phyloP scores from a whole-genome alignment of 1,140 invertebrate species.

The Drosophila lacertosa region DNA sequence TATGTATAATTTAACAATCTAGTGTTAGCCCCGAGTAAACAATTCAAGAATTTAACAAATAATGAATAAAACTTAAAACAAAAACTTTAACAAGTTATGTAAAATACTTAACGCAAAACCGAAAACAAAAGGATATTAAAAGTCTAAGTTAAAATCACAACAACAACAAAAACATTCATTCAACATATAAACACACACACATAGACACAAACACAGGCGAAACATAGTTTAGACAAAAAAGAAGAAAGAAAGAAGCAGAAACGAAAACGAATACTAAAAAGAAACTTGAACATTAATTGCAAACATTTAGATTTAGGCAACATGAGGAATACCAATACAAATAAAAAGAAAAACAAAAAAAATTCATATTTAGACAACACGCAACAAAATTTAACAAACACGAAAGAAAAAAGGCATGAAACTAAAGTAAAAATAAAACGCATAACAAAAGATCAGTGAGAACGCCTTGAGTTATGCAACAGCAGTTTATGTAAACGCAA shows the following conservation, averaged over 20 bases:
- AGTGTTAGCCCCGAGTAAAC: slow-evolving; percentile 44
- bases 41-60: slow-evolving; percentile 52
- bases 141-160: slow-evolving; percentile 35
- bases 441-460: background rate
- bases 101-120: slow-evolving; percentile 36
- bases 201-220: slow-evolving; percentile 27
- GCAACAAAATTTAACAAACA: slow-evolving; percentile 18
- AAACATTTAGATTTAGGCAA: slow-evolving; percentile 55
- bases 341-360: background rate
- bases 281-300: slow-evolving; percentile 27
- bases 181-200: slow-evolving; percentile 17
- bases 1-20: slow-evolving; percentile 44
- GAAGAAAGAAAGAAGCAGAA: background rate
- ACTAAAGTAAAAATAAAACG: slow-evolving; percentile 5
- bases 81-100: slow-evolving; percentile 48
- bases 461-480: slow-evolving; percentile 25
- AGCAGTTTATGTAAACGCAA: slow-evolving; percentile 5
- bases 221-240: slow-evolving; percentile 28
- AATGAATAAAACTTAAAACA: slow-evolving; percentile 10
- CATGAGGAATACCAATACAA: slow-evolving; percentile 12
- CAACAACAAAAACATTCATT: background rate
- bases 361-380: slow-evolving; percentile 24
- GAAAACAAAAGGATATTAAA: slow-evolving; percentile 30
- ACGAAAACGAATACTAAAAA: slow-evolving; percentile 31
- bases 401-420: slow-evolving; percentile 20